phyloP scores from a whole-genome alignment of 2,888 invertebrate species.

The Heliconius sara region DNA sequence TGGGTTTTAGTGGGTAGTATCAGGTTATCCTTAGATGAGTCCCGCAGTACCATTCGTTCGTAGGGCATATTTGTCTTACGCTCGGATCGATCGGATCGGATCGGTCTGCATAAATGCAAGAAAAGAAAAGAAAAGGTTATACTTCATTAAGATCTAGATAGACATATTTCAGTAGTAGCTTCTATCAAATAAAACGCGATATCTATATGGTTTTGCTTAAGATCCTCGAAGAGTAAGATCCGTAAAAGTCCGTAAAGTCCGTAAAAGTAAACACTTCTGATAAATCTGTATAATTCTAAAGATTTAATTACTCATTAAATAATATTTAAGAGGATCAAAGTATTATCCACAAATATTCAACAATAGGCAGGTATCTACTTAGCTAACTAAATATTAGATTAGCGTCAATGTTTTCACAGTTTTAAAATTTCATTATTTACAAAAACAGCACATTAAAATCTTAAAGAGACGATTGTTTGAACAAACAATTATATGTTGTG shows the following conservation, averaged over 20 bases:
- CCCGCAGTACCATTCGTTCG: too few species aligned
- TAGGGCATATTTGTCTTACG: too few species aligned
- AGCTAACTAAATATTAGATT: not conserved
- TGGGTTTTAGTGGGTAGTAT: too few species aligned
- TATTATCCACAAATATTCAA: not conserved
- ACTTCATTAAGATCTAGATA: too few species aligned
- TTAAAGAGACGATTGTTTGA: not conserved
- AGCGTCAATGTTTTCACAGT: not conserved
- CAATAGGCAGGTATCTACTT: not conserved
- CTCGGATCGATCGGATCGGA: too few species aligned
- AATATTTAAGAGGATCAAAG: not conserved
- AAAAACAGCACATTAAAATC: not conserved
- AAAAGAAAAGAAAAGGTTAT: too few species aligned
- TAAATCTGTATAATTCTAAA: not conserved
- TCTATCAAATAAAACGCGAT: not conserved
- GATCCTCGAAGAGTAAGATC: too few species aligned
- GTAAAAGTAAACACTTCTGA: not conserved
- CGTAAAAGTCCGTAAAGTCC: not conserved
- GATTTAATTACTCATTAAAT: not conserved
- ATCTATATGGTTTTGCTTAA: not conserved
- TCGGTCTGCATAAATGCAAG: too few species aligned
- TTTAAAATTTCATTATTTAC: not conserved
- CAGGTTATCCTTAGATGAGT: too few species aligned
- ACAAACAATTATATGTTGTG: not conserved
- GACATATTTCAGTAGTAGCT: too few species aligned